Conservation (phyloP, 2,113 vertebrate genomes). For the Ardeotis arabs region DNA sequence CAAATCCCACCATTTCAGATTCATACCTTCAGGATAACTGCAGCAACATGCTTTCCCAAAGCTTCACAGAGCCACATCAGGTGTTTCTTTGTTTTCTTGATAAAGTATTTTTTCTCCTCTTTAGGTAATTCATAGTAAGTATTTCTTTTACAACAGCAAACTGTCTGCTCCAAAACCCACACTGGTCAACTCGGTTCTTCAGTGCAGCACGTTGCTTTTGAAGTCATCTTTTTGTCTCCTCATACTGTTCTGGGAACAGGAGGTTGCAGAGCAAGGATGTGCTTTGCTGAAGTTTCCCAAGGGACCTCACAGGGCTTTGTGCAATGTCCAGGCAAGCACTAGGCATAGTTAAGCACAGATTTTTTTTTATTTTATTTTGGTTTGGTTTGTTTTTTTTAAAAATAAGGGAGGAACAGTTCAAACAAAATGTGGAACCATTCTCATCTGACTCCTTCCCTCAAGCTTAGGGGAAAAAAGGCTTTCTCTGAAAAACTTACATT, state of each 20-base stretch:
- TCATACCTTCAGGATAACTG: neutral
- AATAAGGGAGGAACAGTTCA: neutral
- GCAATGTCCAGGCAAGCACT: neutral
- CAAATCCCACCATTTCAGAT: neutral
- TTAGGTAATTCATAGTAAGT: neutral
- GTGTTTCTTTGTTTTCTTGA: neutral
- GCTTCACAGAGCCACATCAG: neutral
- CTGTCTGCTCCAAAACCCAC: neutral
- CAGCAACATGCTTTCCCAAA: neutral
- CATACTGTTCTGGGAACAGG: neutral
- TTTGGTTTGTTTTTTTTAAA: neutral
- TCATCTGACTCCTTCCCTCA: neutral
- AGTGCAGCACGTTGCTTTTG: fast-evolving
- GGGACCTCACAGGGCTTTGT: neutral
- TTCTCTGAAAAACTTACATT: neutral
- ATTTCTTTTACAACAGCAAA: neutral
- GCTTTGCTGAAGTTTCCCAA: neutral
- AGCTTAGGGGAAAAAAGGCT: fast-evolving
- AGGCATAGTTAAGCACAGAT: neutral
- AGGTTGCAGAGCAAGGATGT: neutral
- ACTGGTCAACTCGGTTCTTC: neutral
- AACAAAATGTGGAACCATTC: neutral
- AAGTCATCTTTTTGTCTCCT: neutral
- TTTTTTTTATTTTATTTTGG: neutral
- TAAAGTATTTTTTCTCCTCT: neutral